These are phyloP conservation scores for Nanger granti DNA, from an alignment of 2,113 vertebrate genomes.

Conservation along the genomic window DNA sequence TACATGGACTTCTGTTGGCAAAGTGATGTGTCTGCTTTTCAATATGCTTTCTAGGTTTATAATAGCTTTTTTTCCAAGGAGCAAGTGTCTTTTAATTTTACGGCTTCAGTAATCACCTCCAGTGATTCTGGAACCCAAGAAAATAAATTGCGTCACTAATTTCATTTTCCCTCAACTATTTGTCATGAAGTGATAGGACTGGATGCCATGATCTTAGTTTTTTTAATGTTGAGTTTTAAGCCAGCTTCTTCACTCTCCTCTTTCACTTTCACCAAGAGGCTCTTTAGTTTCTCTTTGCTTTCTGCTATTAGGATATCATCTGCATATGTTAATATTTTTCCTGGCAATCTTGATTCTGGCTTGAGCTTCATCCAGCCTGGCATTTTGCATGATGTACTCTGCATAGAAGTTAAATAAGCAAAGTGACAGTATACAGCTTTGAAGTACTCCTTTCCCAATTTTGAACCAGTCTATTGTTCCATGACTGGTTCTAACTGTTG, in stretches of 20 bases:
- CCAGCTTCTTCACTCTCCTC: background rate
- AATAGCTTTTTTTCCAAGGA: background rate
- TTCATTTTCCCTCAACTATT: background rate
- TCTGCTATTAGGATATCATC: background rate
- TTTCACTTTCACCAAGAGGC: background rate
- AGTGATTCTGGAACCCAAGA: background rate
- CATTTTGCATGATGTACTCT: background rate
- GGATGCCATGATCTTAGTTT: background rate
- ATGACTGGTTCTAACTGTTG: background rate
- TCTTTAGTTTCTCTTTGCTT: background rate
- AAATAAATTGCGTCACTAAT: background rate
- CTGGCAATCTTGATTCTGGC: accelerated
- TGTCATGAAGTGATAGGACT: background rate
- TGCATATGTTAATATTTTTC: background rate
- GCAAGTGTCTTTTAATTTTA: accelerated
- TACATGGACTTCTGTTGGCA: background rate
- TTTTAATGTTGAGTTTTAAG: background rate
- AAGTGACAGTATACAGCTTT: background rate
- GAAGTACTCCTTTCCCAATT: background rate
- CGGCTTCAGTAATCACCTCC: background rate
- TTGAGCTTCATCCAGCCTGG: background rate
- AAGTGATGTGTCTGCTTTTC: background rate
- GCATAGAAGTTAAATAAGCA: background rate
- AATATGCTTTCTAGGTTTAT: background rate
- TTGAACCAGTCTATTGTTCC: background rate